Percentiles rank a stretch among this genome's conserved stretches.
Evolutionary conservation across 2,113 vertebrate species (phyloP).

Genomic region (Alouatta palliata): DNA sequence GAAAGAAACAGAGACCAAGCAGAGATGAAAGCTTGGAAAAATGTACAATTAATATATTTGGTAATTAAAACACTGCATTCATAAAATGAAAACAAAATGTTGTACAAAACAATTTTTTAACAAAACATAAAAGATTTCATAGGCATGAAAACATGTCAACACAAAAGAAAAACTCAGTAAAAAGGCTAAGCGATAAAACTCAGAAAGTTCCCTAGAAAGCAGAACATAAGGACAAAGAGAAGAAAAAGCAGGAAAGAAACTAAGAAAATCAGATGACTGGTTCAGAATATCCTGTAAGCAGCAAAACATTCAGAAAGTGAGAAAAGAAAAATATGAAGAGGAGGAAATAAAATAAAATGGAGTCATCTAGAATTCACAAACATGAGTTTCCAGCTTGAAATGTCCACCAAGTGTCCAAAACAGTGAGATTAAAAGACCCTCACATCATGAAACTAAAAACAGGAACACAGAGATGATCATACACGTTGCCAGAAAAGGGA

Average conservation of each 20-base stretch:
- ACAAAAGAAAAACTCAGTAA: neutral
- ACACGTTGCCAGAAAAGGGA: neutral
- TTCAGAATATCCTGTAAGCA: neutral
- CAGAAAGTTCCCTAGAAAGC: neutral
- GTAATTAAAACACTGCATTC: neutral
- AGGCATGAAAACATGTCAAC: neutral
- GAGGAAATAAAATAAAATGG: neutral
- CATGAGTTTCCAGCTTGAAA: neutral
- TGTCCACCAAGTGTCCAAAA: neutral
- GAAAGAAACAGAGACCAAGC: neutral
- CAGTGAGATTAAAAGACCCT: neutral
- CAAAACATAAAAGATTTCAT: neutral
- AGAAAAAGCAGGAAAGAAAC: neutral
- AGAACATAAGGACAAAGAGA: neutral
- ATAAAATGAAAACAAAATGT: neutral
- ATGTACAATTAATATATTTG: neutral
- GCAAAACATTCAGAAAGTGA: neutral
- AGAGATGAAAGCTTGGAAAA: neutral
- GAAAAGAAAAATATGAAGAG: neutral
- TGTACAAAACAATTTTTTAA: conserved; percentile 24
- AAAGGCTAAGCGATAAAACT: neutral
- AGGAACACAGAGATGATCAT: neutral
- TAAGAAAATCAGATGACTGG: neutral
- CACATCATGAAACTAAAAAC: neutral
- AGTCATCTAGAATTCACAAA: neutral